Evolutionary conservation across 92 coral and sea anemone species (phyloP), one percentile per base, ranked within the genome.

Genomic region (Zoanthus sansibaricus): DNA sequence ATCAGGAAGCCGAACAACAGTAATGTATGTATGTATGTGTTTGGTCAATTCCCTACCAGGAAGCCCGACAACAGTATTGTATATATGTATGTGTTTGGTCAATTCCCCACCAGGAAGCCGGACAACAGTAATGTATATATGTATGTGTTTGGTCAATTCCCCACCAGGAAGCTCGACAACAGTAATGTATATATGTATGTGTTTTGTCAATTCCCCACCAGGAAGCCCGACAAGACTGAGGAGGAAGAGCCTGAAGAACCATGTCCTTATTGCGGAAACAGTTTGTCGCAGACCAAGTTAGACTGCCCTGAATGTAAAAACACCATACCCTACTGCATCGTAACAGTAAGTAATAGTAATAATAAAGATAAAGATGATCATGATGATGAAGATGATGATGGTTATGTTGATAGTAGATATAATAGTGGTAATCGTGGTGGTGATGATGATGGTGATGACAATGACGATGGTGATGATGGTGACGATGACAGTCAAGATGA

Each of bases 301-400:
- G 99, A 97, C 88, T 97, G 99, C 88, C 99, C 99, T 61, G 99
- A 97, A 16, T 97, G 99, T 84, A 97, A 97, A 87, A 97, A 97
- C 87, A 97, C 96, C 67, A 93, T 97, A 8, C 99, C 99, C 0
- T 97, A 97, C 87, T 97, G 99, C 32, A 93, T 95, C 54, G 88
- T 97, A 61, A 95, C 99, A 86, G 99, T 97, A 71, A 83, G 97
- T 75, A 18, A 7, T 49, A 11, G 7, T 49, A 49, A 49, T 49
- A 49, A 49, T 7, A 49, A 49, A 7, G 55, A 49, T 49, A 5
- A 49, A 7, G 55, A 9, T 11, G 12, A 49, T 49, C 10, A 49
- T 5, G 55, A 49, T 49, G 55, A 7, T 49, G 55, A 7, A 7
- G 12, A 49, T 49, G 9, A 7, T 49, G 0, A 49, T 49, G 9